These are phyloP conservation scores for Acanthaster planci DNA, from an alignment of 35 echinoderm and acorn worm genomes.

Conservation along the genomic window DNA sequence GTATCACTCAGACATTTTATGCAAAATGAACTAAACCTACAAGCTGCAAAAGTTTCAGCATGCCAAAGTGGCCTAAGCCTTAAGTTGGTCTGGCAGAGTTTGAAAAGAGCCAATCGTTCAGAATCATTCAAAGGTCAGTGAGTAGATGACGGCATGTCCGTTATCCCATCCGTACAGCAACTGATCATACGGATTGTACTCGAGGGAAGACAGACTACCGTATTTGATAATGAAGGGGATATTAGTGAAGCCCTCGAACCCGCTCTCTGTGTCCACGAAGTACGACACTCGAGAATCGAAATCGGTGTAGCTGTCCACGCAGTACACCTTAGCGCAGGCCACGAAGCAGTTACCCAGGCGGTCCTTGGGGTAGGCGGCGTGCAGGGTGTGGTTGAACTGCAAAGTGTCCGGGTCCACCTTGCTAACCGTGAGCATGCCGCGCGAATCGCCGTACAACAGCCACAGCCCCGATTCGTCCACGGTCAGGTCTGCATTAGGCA, in stretches of 20 bases:
- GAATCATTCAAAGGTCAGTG: conserved; percentile 40
- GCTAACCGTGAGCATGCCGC: conserved; percentile 39
- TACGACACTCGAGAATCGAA: conserved; percentile 43
- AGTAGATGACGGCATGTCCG: conserved; percentile 66
- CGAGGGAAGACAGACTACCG: conserved; percentile 42
- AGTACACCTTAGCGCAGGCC: conserved; percentile 65
- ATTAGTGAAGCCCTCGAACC: conserved; percentile 12
- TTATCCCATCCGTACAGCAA: conserved; percentile 81
- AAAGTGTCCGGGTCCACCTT: conserved; percentile 44
- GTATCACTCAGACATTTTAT: too few species aligned
- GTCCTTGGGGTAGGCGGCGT: conserved; percentile 43
- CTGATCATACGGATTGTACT: conserved; percentile 80
- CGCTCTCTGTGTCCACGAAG: conserved; percentile 55
- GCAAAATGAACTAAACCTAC: too few species aligned
- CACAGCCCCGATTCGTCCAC: conserved; percentile 70
- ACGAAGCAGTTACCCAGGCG: conserved; percentile 49
- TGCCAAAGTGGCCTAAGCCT: too few species aligned
- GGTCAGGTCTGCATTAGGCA: conserved; percentile 43
- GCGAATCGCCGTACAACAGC: conserved; percentile 46
- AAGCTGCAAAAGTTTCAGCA: too few species aligned
- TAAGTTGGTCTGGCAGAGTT: too few species aligned
- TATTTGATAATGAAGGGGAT: conserved; percentile 68
- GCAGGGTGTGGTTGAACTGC: conserved; percentile 39
- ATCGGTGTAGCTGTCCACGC: conserved; percentile 32
- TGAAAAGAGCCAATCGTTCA: background rate